Evolutionary conservation across 2,797 vertebrate genomes (phyloP), one percentile per base, ranked within the genome.

Genomic region (Pseudomugil tenellus): DNA sequence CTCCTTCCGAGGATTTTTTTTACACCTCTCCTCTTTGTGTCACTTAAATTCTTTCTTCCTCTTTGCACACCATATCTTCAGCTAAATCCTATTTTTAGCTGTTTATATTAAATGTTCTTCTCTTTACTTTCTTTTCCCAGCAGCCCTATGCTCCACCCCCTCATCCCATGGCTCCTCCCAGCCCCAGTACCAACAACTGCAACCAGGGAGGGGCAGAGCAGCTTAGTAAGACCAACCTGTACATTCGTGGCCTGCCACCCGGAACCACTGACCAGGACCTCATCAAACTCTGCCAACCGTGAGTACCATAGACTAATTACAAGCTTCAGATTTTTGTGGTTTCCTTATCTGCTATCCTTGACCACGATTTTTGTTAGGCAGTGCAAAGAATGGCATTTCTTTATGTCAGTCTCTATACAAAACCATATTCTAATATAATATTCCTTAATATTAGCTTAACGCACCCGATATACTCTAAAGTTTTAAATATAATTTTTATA

Each of bases 211-310:
- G 90, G 76, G 81, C 95, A 65, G 97, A 98, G 90, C 97, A 98
- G 93, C 94, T 98, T 93, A 99, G 97, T 94, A 98, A 98, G 96
- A 99, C 97, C 89, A 99, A 99, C 95, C 94, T 99, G 91, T 99
- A 99, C 83, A 99, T 99, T 87, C 94, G 97, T 87, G 97, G 97
- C 87, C 96, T 99, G 91, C 97, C 96, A 13, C 96, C 97, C 49
- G 96, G 96, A 90, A 98, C 97, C 90, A 98, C 97, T 6, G 97
- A 99, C 94, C 97, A 99, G 93, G 97, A 99, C 93, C 96, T 98
- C 78, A 98, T 98, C 93, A 98, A 98, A 91, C 95, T 98, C 88
- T 98, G 97, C 93, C 97, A 98, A 93, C 97, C 96, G 97, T 98
- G 93, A 98, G 97, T 97, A 31, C 21, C 14, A 54, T 31, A 37